A percentile compares a stretch with the other conserved stretches of the same genome.
Conservation (phyloP, 2,113 vertebrate species). For the Tonatia bakeri region DNA sequence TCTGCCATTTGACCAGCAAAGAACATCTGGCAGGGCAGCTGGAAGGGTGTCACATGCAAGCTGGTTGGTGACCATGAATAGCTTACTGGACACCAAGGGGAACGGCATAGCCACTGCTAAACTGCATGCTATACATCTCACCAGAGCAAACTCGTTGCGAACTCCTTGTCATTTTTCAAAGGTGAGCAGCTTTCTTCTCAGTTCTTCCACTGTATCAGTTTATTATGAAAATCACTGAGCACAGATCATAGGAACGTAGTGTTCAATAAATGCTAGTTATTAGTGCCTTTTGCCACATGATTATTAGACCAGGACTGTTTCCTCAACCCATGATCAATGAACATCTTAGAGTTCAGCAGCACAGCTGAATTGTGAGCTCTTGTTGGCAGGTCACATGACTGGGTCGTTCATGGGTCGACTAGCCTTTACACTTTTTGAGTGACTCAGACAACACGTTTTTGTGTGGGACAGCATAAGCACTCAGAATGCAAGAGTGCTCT, state of each 20-base stretch:
- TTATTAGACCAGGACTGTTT: not conserved
- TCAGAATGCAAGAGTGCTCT: not conserved
- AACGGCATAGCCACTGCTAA: not conserved
- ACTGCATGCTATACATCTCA: not conserved
- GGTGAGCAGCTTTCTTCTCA: not conserved
- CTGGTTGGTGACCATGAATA: not conserved
- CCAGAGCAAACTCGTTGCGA: not conserved
- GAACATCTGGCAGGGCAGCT: conserved; percentile 27
- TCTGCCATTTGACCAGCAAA: conserved; percentile 5
- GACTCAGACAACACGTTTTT: not conserved
- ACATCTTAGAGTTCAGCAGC: not conserved
- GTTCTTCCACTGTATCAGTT: not conserved
- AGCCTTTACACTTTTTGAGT: not conserved
- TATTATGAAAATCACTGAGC: not conserved
- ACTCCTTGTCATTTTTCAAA: conserved; percentile 11
- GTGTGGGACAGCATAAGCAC: not conserved
- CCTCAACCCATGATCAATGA: not conserved
- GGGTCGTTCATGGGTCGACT: not conserved
- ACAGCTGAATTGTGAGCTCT: not conserved
- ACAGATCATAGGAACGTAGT: not conserved
- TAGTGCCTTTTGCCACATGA: not conserved
- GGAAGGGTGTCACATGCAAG: not conserved
- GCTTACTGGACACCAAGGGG: not conserved
- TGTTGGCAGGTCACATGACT: not conserved
- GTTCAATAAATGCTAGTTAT: not conserved